Conservation (phyloP, 2,888 invertebrate genomes). For the Blera fallax region DNA sequence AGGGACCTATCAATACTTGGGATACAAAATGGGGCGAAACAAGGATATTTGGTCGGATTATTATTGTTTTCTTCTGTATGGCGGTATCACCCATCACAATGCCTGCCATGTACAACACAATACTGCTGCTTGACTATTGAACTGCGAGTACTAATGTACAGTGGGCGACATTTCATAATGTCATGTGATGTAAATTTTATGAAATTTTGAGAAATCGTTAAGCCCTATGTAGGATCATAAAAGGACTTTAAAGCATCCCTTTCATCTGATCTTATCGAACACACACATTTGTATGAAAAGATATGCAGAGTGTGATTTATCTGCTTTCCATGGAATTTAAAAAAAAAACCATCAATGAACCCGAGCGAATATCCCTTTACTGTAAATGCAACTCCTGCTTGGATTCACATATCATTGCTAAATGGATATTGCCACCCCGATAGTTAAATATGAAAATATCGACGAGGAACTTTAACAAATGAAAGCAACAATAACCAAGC, state of each 20-base stretch:
- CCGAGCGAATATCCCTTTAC: background rate
- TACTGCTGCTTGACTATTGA: background rate
- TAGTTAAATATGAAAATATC: constrained; percentile 2
- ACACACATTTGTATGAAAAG: too few relatives aligned
- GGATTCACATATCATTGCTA: background rate
- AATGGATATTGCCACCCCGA: constrained; percentile 1
- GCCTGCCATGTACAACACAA: background rate
- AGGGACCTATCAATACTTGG: background rate
- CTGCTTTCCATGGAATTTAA: background rate
- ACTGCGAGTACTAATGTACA: background rate
- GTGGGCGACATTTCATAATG: background rate
- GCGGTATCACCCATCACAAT: background rate
- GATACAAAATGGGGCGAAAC: background rate
- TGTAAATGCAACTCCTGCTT: background rate
- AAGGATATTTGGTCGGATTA: constrained; percentile 3
- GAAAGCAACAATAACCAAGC: background rate
- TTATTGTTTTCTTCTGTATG: constrained; percentile 16
- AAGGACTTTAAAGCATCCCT: too few relatives aligned
- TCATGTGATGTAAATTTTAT: background rate
- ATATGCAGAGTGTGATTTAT: too few relatives aligned
- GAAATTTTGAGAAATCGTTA: background rate
- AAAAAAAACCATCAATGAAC: background rate
- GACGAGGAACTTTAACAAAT: background rate
- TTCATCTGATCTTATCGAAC: too few relatives aligned
- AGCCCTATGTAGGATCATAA: too few relatives aligned